Evolutionary conservation across 2,113 vertebrate genomes (phyloP).

Genomic region (Synodontis membranacea): DNA sequence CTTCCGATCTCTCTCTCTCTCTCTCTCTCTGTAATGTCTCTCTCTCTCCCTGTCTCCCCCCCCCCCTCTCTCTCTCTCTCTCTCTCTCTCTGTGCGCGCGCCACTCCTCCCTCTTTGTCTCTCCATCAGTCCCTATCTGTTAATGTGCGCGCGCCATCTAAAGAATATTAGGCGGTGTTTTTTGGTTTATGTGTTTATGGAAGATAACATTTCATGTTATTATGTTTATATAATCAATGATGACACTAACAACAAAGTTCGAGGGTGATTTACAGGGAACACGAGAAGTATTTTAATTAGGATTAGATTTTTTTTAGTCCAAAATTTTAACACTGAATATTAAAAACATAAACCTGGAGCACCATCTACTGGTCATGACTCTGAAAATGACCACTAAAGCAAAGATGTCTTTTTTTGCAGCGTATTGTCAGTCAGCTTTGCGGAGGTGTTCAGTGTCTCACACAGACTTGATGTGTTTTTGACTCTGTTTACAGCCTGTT

Average conservation of each 20-base stretch:
- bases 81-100: not conserved
- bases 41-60: no score
- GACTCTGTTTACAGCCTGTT: no score
- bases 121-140: not conserved
- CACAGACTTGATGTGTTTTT: no score
- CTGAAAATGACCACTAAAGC: not conserved
- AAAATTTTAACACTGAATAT: not conserved
- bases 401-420: not conserved
- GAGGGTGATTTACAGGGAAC: not conserved
- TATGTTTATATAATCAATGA: not conserved
- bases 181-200: not conserved
- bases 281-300: not conserved
- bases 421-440: no score
- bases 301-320: not conserved
- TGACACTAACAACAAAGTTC: not conserved
- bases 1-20: no score
- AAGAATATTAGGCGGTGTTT: not conserved
- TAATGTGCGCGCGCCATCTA: conserved; percentile 15
- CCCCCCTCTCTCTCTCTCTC: no score
- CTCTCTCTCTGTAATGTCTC: no score
- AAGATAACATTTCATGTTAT: not conserved
- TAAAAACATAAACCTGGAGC: not conserved
- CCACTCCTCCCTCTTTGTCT: not conserved
- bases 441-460: no score
- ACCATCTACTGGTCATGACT: not conserved